Percentiles rank a stretch among this genome's conserved stretches.
Evolutionary conservation across 2,797 vertebrate species (phyloP).

Genomic region (Aplochiton taeniatus): DNA sequence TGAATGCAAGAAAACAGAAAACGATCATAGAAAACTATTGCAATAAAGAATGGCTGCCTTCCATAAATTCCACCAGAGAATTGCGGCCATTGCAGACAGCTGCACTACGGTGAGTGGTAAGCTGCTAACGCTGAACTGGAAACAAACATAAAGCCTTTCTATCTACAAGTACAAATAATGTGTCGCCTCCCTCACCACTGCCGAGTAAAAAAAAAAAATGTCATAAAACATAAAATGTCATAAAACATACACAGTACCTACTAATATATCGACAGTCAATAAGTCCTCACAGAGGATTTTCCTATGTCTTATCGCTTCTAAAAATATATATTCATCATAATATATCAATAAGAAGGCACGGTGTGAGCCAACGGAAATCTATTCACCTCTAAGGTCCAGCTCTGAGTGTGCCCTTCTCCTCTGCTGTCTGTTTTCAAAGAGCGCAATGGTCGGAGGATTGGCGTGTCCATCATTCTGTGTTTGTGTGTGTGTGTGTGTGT

Average conservation of each 20-base stretch:
- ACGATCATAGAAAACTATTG: conserved; percentile 3
- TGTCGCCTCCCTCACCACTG: conserved; percentile 49
- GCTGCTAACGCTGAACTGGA: conserved; percentile 41
- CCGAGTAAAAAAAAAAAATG: conserved; percentile 53
- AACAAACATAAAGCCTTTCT: conserved; percentile 55
- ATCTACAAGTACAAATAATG: conserved; percentile 63
- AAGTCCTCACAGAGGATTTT: conserved; percentile 98
- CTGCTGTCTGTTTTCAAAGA: conserved; percentile 56
- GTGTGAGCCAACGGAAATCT: conserved; percentile 68
- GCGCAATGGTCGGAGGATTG: conserved; percentile 20
- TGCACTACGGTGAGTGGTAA: conserved; percentile 56
- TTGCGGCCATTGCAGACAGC: conserved; percentile 66
- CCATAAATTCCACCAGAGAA: conserved; percentile 79
- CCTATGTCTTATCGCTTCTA: conserved; percentile 74
- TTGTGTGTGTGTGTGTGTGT: conserved; percentile 27
- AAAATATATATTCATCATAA: conserved; percentile 85
- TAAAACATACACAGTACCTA: conserved; percentile 96
- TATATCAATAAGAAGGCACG: conserved; percentile 81
- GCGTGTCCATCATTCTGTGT: conserved; percentile 23
- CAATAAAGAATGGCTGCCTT: conserved; percentile 36
- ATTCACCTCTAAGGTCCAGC: conserved; percentile 40
- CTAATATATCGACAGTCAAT: conserved; percentile 92
- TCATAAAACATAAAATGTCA: conserved; percentile 78
- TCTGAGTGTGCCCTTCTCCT: conserved; percentile 21
- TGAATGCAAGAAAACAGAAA: conserved; percentile 12